These are phyloP conservation scores for Dolichomitus sp. DNA, from an alignment of 2,888 invertebrate species.

Conservation along the genomic window DNA sequence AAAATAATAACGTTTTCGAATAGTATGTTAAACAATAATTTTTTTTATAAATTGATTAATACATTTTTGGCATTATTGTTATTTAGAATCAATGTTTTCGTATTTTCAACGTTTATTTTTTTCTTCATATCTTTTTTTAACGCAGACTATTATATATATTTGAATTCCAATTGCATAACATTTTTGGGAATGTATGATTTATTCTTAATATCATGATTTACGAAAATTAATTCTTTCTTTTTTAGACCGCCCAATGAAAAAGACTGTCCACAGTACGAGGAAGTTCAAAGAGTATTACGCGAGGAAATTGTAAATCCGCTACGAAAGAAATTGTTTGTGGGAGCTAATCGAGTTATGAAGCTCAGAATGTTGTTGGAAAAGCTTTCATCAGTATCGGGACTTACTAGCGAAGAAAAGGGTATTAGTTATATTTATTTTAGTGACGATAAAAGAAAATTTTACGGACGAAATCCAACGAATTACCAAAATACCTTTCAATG, in stretches of 20 bases:
- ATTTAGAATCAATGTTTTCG: too few relatives aligned
- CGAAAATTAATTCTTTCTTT: neutral
- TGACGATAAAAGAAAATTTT: conserved; percentile 15
- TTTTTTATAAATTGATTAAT: too few relatives aligned
- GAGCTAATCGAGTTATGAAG: conserved; percentile 98
- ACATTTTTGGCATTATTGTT: too few relatives aligned
- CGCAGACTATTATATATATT: too few relatives aligned
- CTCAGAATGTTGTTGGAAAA: conserved; percentile 95
- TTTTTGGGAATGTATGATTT: too few relatives aligned
- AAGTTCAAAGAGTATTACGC: conserved; percentile 95
- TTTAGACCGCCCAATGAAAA: conserved; percentile 85
- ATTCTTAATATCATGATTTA: neutral
- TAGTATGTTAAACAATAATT: too few relatives aligned
- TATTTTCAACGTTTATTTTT: too few relatives aligned
- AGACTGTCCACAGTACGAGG: conserved; percentile 88
- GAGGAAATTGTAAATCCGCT: conserved; percentile 99
- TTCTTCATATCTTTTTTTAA: too few relatives aligned
- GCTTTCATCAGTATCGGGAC: conserved; percentile 95
- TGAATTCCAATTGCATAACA: too few relatives aligned
- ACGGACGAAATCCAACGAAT: conserved; percentile 1
- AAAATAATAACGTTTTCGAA: too few relatives aligned
- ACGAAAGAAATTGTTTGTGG: conserved; percentile 95
- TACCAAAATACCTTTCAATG: conserved; percentile 9
- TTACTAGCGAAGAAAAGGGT: conserved; percentile 97
- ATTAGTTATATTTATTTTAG: neutral